Evolutionary conservation across 2,888 invertebrate species (phyloP), one percentile per base, ranked within the genome.

Genomic region (Platynereis dumerilii): DNA sequence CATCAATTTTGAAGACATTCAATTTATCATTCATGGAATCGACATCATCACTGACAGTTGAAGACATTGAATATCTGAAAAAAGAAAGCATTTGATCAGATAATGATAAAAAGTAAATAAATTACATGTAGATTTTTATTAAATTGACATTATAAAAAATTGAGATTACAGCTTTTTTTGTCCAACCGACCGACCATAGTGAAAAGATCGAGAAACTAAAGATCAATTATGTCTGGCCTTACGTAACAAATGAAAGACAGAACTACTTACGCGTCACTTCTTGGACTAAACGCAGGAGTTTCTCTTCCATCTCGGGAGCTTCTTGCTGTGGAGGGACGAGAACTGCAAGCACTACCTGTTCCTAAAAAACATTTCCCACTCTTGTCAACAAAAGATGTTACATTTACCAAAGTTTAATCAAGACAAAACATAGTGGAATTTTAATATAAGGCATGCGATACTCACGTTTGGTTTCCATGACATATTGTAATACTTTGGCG

Each of bases 1-100:
- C 77, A 69, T 79, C 78, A 68, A 81, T 72, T 57, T 80, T 74
- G 27, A 80, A 70, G 28, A 76, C 68, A 66, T 78, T 80, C 28
- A 82, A 68, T 66, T 78, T 78, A 42, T 76, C 77, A 64, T 75
- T 76, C 74, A 79, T 78, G 5, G 76, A 72, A 54, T 79, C 76
- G 5, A 80, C 73, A 62, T 78, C 74, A 42, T 71, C 71, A 60
- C 69, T 71, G 26, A 74, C 24, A 12, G 65, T 65, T 17, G 70
- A 69, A 5, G 66, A 59, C 26, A 22, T 12, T 24, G 61, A 61
- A 34, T 53, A 39, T 26, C 61, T 61, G 27, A 26, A 55, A 55
- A 10, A 24, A n/a, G 20, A 17, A 52, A 52, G n/a, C 52, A 52
- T 22, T 52, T 52, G 12, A 22, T 42, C 3, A 24, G 44, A 24